Base-by-base conservation (phyloP, 2,888 invertebrate genomes). In the Micropterix aruncella region DNA sequence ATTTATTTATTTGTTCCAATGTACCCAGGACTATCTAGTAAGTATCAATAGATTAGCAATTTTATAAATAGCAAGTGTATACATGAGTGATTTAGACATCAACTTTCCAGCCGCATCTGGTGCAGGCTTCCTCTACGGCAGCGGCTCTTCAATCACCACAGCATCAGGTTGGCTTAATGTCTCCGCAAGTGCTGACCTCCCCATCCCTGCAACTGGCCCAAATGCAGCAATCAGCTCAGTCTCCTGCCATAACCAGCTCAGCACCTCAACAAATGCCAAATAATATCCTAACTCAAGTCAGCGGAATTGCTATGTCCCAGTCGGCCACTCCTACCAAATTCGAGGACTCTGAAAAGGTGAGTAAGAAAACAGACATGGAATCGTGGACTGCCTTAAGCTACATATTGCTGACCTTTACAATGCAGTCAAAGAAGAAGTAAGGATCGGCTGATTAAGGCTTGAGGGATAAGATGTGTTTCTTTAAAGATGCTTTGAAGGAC, bases 61-160 rank as follows among this genome's bases (percentile, higher is more conserved):
- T n/a, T n/a, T n/a, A n/a, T n/a, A n/a, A n/a, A n/a, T n/a, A n/a
- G n/a, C n/a, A n/a, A n/a, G n/a, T n/a, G n/a, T n/a, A n/a, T n/a
- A n/a, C n/a, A n/a, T n/a, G n/a, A n/a, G n/a, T n/a, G n/a, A n/a
- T n/a, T n/a, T n/a, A n/a, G n/a, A n/a, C n/a, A n/a, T n/a, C n/a
- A 27, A 27, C 5, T 27, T 27, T 27, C 7, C 27, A 27, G 27
- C 27, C 27, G 7, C 27, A 27, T 27, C 27, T 27, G 7, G 12
- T 27, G 12, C 27, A 27, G 27, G 38, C 54, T 54, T 42, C 52
- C 47, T 41, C 50, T 47, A 16, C 53, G 51, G 47, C 53, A 52
- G 41, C 56, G 56, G 45, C 59, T 59, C 47, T 60, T 56, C 47
- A 56, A 46, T 42, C 46, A 41, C 19, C 44, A 40, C 38, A 40